Conservation (phyloP, 2,113 vertebrate species). For the Pterocles orientalis region DNA sequence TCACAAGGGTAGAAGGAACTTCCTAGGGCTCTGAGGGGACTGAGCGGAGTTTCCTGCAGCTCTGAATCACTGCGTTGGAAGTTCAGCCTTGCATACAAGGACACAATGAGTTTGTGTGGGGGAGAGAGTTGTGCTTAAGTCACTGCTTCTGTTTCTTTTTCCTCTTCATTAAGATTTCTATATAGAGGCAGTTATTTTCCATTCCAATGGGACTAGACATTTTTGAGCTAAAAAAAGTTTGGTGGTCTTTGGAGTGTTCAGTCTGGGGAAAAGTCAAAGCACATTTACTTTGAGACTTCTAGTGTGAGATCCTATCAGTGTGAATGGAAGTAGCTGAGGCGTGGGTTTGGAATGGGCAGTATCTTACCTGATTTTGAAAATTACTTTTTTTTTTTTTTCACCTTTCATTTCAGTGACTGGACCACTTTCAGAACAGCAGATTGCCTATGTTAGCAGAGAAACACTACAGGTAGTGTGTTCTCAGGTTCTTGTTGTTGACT, state of each 20-base stretch:
- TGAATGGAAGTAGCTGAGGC: background rate
- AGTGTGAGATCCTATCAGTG: background rate
- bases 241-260: background rate
- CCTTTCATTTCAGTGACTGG: conserved; percentile 86
- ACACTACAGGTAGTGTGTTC: conserved; percentile 89
- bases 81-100: background rate
- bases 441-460: conserved; percentile 97
- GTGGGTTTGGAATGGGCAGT: background rate
- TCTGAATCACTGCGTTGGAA: background rate
- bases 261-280: background rate
- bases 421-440: conserved; percentile 95
- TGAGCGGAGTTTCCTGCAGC: background rate
- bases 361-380: background rate
- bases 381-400: conserved; percentile 11
- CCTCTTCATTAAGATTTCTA: background rate
- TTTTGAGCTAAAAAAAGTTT: background rate
- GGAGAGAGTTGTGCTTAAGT: background rate
- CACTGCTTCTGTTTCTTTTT: background rate
- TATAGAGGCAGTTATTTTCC: background rate
- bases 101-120: background rate
- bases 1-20: background rate
- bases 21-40: background rate
- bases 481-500: background rate
- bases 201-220: background rate
- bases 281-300: background rate